Evolutionary conservation across 1,140 invertebrate species (phyloP).

Genomic region (Gryon sp.): DNA sequence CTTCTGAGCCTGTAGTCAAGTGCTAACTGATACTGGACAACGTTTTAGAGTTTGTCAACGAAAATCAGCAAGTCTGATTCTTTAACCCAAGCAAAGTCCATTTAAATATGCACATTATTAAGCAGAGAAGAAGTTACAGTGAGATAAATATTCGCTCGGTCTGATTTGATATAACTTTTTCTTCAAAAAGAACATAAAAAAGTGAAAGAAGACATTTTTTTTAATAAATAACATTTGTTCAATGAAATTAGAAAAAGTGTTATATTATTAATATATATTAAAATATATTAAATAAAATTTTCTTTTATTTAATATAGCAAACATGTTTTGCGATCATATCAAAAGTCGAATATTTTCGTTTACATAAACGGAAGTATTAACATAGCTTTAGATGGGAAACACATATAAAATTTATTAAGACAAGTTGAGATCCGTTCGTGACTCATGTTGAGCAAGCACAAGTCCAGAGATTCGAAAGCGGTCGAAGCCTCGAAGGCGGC

Average conservation of each 20-base stretch:
- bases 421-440: slow-evolving; percentile 37
- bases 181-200: too few species aligned
- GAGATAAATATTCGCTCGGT: background rate
- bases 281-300: too few species aligned
- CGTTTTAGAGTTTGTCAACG: slow-evolving; percentile 62
- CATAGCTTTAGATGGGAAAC: background rate
- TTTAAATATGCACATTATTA: slow-evolving; percentile 44
- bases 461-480: slow-evolving; percentile 58
- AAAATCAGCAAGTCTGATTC: slow-evolving; percentile 79
- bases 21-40: slow-evolving; percentile 64
- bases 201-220: too few species aligned
- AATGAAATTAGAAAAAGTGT: too few species aligned
- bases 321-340: too few species aligned
- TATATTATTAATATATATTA: too few species aligned
- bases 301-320: background rate
- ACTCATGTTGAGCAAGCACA: slow-evolving; percentile 72
- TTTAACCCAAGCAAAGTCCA: slow-evolving; percentile 62
- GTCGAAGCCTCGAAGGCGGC: slow-evolving; percentile 42
- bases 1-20: slow-evolving; percentile 56
- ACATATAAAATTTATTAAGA: slow-evolving; percentile 59
- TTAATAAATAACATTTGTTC: too few species aligned
- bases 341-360: background rate
- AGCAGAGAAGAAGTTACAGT: slow-evolving; percentile 15
- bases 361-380: background rate
- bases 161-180: too few species aligned